phyloP scores from a whole-genome alignment of 2,888 invertebrate genomes.

The Drosophila vallismaia region DNA sequence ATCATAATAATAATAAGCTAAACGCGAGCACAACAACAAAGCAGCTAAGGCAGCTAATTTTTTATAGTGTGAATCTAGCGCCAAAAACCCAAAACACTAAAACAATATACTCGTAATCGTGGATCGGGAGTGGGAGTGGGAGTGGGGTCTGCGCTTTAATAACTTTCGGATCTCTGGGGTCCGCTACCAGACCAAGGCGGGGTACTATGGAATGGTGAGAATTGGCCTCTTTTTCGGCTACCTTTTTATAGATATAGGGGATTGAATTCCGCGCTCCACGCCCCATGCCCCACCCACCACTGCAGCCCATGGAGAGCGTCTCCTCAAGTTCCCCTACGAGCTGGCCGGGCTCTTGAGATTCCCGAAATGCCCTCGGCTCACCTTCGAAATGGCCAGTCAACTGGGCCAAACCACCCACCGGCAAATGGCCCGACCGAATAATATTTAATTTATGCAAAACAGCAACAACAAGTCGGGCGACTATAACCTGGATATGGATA shows the following conservation, averaged over 20 bases:
- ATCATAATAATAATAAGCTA: constrained; percentile 55
- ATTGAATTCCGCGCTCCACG: no score
- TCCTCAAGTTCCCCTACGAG: no score
- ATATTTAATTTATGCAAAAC: constrained; percentile 71
- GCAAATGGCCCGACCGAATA: constrained; percentile 42
- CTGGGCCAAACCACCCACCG: constrained; percentile 33
- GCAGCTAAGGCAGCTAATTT: constrained; percentile 56
- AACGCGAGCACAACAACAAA: constrained; percentile 39
- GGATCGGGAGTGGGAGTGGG: constrained; percentile 36
- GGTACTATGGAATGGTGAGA: no score
- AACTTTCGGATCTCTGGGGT: constrained; percentile 53
- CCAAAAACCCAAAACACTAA: constrained; percentile 52
- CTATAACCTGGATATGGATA: constrained; percentile 26
- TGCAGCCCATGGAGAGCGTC: no score
- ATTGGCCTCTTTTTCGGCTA: no score
- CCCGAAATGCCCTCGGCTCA: constrained; percentile 29
- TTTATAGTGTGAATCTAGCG: constrained; percentile 66
- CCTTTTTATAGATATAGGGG: no score
- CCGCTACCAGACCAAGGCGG: no score
- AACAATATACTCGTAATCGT: constrained; percentile 46
- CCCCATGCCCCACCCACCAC: no score
- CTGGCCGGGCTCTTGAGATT: constrained; percentile 22
- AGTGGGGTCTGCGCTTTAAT: constrained; percentile 70
- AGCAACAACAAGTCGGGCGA: constrained; percentile 26
- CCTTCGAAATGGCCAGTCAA: constrained; percentile 28